Percentiles rank a stretch among this genome's conserved stretches.
These are phyloP conservation scores for Meloe dianella DNA, from an alignment of 2,888 invertebrate species.

Conservation along the genomic window DNA sequence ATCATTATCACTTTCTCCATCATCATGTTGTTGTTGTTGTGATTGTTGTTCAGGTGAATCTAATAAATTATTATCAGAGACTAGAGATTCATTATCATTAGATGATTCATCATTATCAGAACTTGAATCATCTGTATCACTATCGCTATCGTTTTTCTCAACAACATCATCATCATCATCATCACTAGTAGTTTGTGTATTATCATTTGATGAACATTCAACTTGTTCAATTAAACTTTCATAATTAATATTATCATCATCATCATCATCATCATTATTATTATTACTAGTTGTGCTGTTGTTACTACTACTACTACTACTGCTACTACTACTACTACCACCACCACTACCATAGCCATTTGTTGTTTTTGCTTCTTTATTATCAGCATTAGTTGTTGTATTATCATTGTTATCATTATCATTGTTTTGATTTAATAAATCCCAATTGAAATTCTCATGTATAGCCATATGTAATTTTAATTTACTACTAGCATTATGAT, in stretches of 20 bases:
- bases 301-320: slow-evolving; percentile 44
- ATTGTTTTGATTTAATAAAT: slow-evolving; percentile 42
- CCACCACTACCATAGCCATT: slow-evolving; percentile 39
- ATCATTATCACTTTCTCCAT: slow-evolving; percentile 25
- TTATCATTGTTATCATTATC: slow-evolving; percentile 33
- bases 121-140: slow-evolving; percentile 22
- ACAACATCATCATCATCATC: slow-evolving; percentile 33
- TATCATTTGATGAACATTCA: slow-evolving; percentile 41
- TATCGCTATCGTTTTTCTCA: too few relatives aligned
- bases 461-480: slow-evolving; percentile 65
- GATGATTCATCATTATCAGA: neutral
- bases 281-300: slow-evolving; percentile 40
- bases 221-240: slow-evolving; percentile 55
- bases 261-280: slow-evolving; percentile 41
- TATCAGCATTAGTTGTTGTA: slow-evolving; percentile 40
- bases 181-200: slow-evolving; percentile 28
- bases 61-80: neutral
- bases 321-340: slow-evolving; percentile 39
- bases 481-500: slow-evolving; percentile 66
- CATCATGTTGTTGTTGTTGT: neutral
- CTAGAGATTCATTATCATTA: slow-evolving; percentile 4
- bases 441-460: slow-evolving; percentile 61
- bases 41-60: neutral
- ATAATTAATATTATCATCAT: slow-evolving; percentile 49
- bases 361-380: slow-evolving; percentile 43